phyloP scores from a whole-genome alignment of 2,888 invertebrate genomes.

The Pristionchus mayeri region DNA sequence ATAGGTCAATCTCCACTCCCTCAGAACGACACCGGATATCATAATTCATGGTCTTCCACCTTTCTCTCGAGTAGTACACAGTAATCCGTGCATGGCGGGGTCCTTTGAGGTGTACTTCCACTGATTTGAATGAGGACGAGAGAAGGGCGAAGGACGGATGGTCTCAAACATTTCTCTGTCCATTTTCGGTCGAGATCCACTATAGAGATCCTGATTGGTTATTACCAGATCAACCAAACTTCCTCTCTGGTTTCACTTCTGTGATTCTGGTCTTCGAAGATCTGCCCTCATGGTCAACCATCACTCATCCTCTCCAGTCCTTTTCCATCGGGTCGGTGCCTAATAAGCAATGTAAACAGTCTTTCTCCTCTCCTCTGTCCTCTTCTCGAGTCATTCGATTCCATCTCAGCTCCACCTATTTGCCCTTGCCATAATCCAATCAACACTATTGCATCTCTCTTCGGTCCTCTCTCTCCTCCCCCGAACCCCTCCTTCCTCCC shows the following conservation, averaged over 20 bases:
- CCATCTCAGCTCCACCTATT: slow-evolving; percentile 4
- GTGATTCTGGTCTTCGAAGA: too few relatives aligned
- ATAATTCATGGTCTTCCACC: slow-evolving; percentile 8
- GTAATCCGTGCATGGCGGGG: slow-evolving; percentile 3
- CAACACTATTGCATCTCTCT: slow-evolving; percentile 42
- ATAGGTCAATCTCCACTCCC: not conserved
- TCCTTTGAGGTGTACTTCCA: not conserved
- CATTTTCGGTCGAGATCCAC: too few relatives aligned
- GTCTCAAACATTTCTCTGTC: too few relatives aligned
- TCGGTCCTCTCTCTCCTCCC: not conserved
- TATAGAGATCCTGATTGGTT: too few relatives aligned
- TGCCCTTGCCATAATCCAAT: slow-evolving; percentile 43
- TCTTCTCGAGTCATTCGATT: slow-evolving; percentile 18
- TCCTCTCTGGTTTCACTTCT: too few relatives aligned
- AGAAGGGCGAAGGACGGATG: not conserved
- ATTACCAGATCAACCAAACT: too few relatives aligned
- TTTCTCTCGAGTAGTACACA: not conserved
- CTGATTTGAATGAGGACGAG: slow-evolving; percentile 23
- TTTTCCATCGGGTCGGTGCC: slow-evolving; percentile 1
- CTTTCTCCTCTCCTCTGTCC: too few relatives aligned
- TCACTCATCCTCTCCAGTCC: not conserved
- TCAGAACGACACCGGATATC: slow-evolving; percentile 26
- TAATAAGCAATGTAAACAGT: slow-evolving; percentile 21
- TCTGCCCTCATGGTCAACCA: too few relatives aligned
- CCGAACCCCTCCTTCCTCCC: not conserved